A percentile compares a stretch with the other conserved stretches of the same genome.
Conservation (phyloP, 2,888 invertebrate genomes). For the Alviniconcha strummeri region DNA sequence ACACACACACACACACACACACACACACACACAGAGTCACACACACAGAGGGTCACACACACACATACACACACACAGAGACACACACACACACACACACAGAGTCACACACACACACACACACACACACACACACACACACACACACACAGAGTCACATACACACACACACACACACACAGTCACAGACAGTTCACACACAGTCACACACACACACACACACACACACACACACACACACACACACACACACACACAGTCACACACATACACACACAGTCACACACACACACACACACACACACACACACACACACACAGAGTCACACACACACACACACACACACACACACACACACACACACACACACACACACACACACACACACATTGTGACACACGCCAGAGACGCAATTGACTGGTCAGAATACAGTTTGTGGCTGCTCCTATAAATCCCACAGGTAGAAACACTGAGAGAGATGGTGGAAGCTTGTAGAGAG, state of each 20-base stretch:
- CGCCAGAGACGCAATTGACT: too few relatives aligned
- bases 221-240: conserved; percentile 6
- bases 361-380: too few relatives aligned
- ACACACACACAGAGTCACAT: not conserved
- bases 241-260: not conserved
- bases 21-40: conserved; percentile 11
- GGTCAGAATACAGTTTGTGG: too few relatives aligned
- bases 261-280: too few relatives aligned
- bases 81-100: not conserved
- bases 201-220: conserved; percentile 6
- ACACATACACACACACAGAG: not conserved
- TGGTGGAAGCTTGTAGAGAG: too few relatives aligned
- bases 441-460: too few relatives aligned
- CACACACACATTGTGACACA: too few relatives aligned
- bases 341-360: too few relatives aligned
- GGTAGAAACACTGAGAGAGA: too few relatives aligned
- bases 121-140: conserved; percentile 9
- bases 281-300: too few relatives aligned
- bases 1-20: not conserved
- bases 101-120: not conserved
- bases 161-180: not conserved
- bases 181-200: not conserved
- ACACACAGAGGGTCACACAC: not conserved
- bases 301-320: too few relatives aligned
- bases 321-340: too few relatives aligned